Base-by-base conservation (phyloP, 2,797 vertebrate species). In the Muscicapa striata region DNA sequence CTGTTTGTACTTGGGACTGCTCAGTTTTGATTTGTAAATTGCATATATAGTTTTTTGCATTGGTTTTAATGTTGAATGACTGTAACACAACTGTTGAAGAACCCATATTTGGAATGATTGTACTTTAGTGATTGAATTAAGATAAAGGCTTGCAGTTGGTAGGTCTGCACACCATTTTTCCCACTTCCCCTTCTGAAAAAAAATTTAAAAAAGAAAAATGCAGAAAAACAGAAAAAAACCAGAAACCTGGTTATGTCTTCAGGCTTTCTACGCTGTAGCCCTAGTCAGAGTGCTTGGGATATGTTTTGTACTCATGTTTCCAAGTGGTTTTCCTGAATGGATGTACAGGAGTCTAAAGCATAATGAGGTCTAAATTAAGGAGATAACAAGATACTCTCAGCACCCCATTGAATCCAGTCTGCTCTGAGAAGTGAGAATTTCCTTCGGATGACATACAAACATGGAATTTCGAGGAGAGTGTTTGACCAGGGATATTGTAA, bases 1-100 rank as follows among this genome's bases (percentile, higher is more conserved):
- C 30, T 76, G 24, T 75, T 92, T 96, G 77, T 89, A 73, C 78
- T 94, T 89, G 55, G 58, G 43, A 73, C 68, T 88, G n/a, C 87
- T 97, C 82, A 89, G 52, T 89, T 93, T 82, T 52, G 45, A 96
- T 74, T 89, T 91, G 30, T 77, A 78, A 94, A 61, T 90, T 84
- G 5, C 59, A 7, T 79, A 6, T 89, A 16, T 77, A 0, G 5
- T 40, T 58, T 38, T 86, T 63, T 77, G 36, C 7, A 15, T 63
- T 88, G 24, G 10, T 83, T 93, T 88, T 77, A 45, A 64, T 63
- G 89, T 89, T 57, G 52, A 82, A 43, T 68, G 19, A 74, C 41
- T 76, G 0, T 79, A 90, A 77, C 20, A 15, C 45, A 85, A 54
- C 51, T 48, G 15, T n/a, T 83, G 81, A 64, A 70, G 36, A 16